These are phyloP conservation scores for Ormyrus nitidulus DNA, from an alignment of 2,888 invertebrate genomes.

Conservation along the genomic window DNA sequence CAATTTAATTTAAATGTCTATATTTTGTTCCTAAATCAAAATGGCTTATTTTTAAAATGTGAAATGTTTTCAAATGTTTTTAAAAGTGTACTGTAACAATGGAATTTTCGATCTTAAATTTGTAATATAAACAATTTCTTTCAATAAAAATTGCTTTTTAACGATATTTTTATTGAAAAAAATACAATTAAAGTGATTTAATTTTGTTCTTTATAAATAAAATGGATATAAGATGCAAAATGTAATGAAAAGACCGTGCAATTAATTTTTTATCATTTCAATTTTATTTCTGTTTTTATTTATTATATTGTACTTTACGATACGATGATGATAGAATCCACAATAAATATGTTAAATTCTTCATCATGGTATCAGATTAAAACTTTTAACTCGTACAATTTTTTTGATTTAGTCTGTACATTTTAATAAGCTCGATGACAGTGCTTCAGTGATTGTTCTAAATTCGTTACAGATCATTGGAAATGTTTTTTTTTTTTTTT, in stretches of 20 bases:
- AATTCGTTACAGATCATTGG: slow-evolving; percentile 45
- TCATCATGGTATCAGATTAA: slow-evolving; percentile 16
- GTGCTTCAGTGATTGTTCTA: slow-evolving; percentile 52
- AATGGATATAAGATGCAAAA: slow-evolving; percentile 35
- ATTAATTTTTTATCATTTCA: slow-evolving; percentile 16
- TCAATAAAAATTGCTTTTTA: too few species aligned
- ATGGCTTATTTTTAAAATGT: too few species aligned
- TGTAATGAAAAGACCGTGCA: slow-evolving; percentile 19
- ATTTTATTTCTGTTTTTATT: slow-evolving; percentile 30
- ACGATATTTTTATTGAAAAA: background rate
- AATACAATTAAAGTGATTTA: slow-evolving; percentile 15
- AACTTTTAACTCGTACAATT: slow-evolving; percentile 38
- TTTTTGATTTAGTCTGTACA: slow-evolving; percentile 41
- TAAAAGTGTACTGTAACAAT: too few species aligned
- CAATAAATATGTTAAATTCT: background rate
- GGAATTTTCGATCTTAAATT: too few species aligned
- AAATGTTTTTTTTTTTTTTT: slow-evolving; percentile 33
- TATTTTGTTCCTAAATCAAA: too few species aligned
- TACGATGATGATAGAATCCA: slow-evolving; percentile 4
- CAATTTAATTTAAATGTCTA: too few species aligned
- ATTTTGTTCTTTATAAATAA: slow-evolving; percentile 16
- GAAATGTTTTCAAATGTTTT: too few species aligned
- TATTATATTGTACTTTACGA: slow-evolving; percentile 28
- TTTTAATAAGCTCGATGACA: slow-evolving; percentile 48
- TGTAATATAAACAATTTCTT: too few species aligned